Evolutionary conservation across 35 echinoderm and acorn worm species (phyloP).

Genomic region (Patiria miniata): DNA sequence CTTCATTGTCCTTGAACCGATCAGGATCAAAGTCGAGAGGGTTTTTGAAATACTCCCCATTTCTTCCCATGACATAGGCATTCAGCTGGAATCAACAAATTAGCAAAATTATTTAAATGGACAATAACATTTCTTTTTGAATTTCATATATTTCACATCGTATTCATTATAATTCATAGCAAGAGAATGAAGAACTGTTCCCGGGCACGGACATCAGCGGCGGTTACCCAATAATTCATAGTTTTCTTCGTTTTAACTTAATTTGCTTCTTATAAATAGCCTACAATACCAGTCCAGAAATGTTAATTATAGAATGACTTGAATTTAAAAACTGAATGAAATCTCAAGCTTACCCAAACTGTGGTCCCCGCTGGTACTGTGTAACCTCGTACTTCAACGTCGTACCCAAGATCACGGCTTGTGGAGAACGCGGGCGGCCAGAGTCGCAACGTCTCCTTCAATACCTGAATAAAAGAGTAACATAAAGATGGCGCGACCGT

Average conservation of each 20-base stretch:
- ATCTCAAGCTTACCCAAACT: constrained; percentile 22
- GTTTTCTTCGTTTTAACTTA: too few species aligned
- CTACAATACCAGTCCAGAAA: too few species aligned
- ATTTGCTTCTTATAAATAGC: too few species aligned
- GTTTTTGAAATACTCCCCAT: constrained; percentile 13
- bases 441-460: constrained; percentile 52
- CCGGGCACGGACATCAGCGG: too few species aligned
- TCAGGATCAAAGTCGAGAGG: constrained; percentile 19
- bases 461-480: constrained; percentile 17
- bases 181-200: too few species aligned
- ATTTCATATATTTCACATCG: too few species aligned
- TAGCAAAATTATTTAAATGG: not conserved
- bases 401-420: not conserved
- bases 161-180: too few species aligned
- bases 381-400: not conserved
- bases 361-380: constrained; percentile 32
- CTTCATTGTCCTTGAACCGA: not conserved
- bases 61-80: too few species aligned
- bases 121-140: not conserved
- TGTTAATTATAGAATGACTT: not conserved
- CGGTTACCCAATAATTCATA: too few species aligned
- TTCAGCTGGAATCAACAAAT: not conserved
- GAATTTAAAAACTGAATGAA: not conserved
- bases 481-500: too few species aligned
- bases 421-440: constrained; percentile 23